Evolutionary conservation across 1,140 invertebrate species (phyloP), one percentile per base, ranked within the genome.

Genomic region (Pollicipes pollicipes): DNA sequence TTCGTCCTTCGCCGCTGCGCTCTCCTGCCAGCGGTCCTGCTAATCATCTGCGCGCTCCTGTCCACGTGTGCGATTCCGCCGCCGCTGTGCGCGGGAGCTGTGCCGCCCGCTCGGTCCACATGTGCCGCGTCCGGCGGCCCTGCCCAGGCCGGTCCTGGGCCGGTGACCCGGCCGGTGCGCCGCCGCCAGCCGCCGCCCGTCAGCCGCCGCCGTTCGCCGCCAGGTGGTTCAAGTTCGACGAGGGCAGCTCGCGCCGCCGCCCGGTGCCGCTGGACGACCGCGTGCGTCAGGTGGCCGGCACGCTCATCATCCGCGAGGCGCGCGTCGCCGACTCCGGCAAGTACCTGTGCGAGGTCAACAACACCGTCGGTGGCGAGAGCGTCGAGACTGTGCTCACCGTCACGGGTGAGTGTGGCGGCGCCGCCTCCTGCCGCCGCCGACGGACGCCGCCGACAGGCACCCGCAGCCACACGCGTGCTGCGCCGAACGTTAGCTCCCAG

Each of bases 191-290:
- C 89, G 28, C 90, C 94, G 4, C 84, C 86, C 58, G 80, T 93
- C 68, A 88, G 91, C 77, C 91, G 94, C 68, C 85, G 91, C n/a
- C n/a, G n/a, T n/a, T n/a, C n/a, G n/a, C n/a, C n/a, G 88, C 32
- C 86, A 95, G 91, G 84, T 94, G 91, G 91, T 94, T 91, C 82
- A 95, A 95, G 78, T 93, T 93, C 79, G 88, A 91, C 73, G 91
- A 93, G 73, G 90, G 89, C 30, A 88, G 88, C 0, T 85, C 24
- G 21, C 84, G 89, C 35, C 91, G 92, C 77, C 88, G 91, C 78
- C 88, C 89, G 28, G 90, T 95, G 4, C 84, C 86, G 63, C 80
- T 94, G 68, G 88, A 91, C 77, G 91, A 95, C 68, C 85, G 91
- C 74, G 88, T 95, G 1, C 90, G 91, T 76, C 92, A 95, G 82